Evolutionary conservation across 2,888 invertebrate species (phyloP).

Genomic region (Mythimna ferrago): DNA sequence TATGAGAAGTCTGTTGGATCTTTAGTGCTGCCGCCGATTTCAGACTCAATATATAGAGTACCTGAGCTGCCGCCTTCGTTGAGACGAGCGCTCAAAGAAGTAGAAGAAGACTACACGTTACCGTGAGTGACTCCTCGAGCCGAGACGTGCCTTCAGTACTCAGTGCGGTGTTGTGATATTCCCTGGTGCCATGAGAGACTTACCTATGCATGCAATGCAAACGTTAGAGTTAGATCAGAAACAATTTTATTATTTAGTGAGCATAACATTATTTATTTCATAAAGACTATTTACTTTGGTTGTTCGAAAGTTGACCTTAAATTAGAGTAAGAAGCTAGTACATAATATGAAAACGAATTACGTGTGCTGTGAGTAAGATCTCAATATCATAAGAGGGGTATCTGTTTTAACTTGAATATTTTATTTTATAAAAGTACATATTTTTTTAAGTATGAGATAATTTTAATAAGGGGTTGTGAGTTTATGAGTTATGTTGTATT

Average conservation of each 20-base stretch:
- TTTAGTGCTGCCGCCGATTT: conserved; percentile 81
- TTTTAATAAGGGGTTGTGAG: conserved; percentile 59
- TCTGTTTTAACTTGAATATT: conserved; percentile 57
- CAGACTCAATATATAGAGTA: conserved; percentile 83
- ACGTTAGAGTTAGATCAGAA: conserved; percentile 40
- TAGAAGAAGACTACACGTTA: conserved; percentile 76
- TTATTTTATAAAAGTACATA: conserved; percentile 30
- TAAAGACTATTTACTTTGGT: conserved; percentile 65
- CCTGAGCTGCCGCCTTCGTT: conserved; percentile 82
- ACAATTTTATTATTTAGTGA: conserved; percentile 45
- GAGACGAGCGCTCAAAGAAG: conserved; percentile 78
- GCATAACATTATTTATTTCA: conserved; percentile 52
- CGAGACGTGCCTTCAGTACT: conserved; percentile 50
- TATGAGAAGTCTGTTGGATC: conserved; percentile 82
- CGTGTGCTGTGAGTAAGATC: conserved; percentile 87
- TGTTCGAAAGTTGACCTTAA: conserved; percentile 61
- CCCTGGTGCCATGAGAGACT: conserved; percentile 74
- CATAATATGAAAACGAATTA: conserved; percentile 61
- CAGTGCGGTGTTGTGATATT: conserved; percentile 71
- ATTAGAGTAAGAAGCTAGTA: conserved; percentile 34
- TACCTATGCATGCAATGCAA: conserved; percentile 65
- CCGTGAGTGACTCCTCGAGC: conserved; percentile 64
- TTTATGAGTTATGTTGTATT: conserved; percentile 29
- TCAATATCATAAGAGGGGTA: conserved; percentile 74
- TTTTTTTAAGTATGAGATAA: conserved; percentile 38